Evolutionary conservation across 2,888 invertebrate genomes (phyloP), one percentile per base, ranked within the genome.

Genomic region (Hydrotaea diabolus): DNA sequence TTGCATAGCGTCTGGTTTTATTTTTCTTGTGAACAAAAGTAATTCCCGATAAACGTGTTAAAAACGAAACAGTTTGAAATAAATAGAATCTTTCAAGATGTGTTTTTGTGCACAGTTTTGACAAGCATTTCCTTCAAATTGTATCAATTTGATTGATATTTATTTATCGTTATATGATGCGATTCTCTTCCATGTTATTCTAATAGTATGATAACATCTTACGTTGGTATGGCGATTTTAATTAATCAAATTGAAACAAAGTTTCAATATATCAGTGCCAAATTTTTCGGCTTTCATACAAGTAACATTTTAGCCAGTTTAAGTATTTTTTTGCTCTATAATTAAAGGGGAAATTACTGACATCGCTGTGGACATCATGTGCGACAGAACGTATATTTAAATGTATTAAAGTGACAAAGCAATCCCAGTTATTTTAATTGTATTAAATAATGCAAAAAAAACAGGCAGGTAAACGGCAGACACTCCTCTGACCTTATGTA

Each of bases 401-500:
- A 62, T 36, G 23, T 15, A 31, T 62, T 31, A 59, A 59, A 26
- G 23, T 59, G 26, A 19, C 26, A 59, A 13, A 49, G 15, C 9
- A 43, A 49, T 13, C 26, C 26, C 26, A 62, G n/a, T 26, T 15
- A 23, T 26, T 59, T 26, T 19, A 26, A 26, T 59, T 59, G 59
- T 59, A 17, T 15, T 15, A 59, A 59, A 62, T n/a, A 36, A n/a
- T 23, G 1, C 11, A 59, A 59, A 19, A 59, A 31, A 59, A 26
- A 19, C 55, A 15, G 17, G 15, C 11, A 9, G 21, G 21, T 8
- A 53, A 53, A 53, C 17, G 23, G 9, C 62, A n/a, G 62, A 15
- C 62, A 62, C 62, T 62, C 62, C 62, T 59, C 62, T 31, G 62
- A 62, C 62, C 62, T 62, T 62, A 62, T 1, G 36, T 59, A 15